Percentiles rank a stretch among this genome's conserved stretches.
Evolutionary conservation across 2,797 vertebrate genomes (phyloP).

Genomic region (Pipistrellus kuhlii): DNA sequence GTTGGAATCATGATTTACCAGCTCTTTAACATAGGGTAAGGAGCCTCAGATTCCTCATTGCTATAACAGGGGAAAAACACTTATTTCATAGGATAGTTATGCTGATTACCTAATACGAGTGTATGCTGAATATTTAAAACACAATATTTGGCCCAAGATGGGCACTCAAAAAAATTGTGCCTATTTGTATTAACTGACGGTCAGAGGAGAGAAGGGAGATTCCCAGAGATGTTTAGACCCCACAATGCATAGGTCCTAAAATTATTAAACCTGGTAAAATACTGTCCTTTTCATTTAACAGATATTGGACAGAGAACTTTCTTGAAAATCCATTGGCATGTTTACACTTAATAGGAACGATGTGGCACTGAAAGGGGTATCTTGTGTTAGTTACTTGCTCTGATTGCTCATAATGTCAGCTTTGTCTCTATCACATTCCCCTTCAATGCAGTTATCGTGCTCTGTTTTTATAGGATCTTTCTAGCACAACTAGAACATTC

Average conservation of each 20-base stretch:
- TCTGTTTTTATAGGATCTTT: neutral
- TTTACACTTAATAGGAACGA: neutral
- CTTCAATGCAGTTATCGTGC: neutral
- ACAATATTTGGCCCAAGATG: neutral
- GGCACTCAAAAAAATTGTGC: too few relatives aligned
- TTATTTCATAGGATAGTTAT: neutral
- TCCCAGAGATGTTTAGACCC: neutral
- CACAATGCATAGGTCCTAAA: neutral
- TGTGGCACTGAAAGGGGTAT: neutral
- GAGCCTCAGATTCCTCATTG: neutral
- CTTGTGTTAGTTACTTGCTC: neutral
- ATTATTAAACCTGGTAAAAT: neutral
- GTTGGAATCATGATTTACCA: neutral
- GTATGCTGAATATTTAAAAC: neutral
- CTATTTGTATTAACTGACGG: neutral
- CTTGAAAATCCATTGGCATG: neutral
- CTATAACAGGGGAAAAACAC: neutral
- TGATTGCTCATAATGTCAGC: neutral
- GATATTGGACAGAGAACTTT: neutral
- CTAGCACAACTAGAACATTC: conserved; percentile 6
- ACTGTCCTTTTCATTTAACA: neutral
- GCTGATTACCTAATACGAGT: neutral
- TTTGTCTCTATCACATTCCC: neutral
- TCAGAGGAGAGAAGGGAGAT: neutral
- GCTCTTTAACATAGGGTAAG: neutral